Evolutionary conservation across 1,140 invertebrate genomes (phyloP), one percentile per base, ranked within the genome.

Genomic region (Rhyacophila brunnea): DNA sequence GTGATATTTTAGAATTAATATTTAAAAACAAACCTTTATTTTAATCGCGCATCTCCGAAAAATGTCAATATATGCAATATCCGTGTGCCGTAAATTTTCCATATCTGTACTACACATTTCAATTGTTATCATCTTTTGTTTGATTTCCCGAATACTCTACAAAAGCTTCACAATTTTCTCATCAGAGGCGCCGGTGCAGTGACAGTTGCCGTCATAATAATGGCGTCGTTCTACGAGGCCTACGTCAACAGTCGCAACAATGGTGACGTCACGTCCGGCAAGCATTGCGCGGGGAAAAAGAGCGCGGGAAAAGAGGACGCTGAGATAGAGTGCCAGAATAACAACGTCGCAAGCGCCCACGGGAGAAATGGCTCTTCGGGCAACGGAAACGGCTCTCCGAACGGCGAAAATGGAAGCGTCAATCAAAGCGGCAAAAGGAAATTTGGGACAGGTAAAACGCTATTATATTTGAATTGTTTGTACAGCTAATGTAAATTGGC

Each of bases 141-240:
- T n/a, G n/a, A 28, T 28, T 28, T 3, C 3, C 23, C 9, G 9
- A 28, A 28, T 28, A 28, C 9, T 5, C 23, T 28, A 28, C 23
- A 28, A 28, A 28, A 28, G 4, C 23, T 28, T 28, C 4, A 3
- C 23, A 28, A 15, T 19, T 45, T 50, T 19, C 40, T 43, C 78
- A 76, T 34, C 74, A 85, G 82, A 14, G 68, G 74, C 1, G 72
- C 81, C 1, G 70, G 72, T 9, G 62, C 74, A 4, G 43, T 74
- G 0, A 75, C 83, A 11, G 5, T 76, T 1, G n/a, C 81, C 3
- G 68, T 85, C 68, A 85, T 85, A 80, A 20, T 84, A 6, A 68
- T 77, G n/a, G 81, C 83, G 4, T 80, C 81, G 0, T 42, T 78
- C 0, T 85, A 83, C 70, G 83, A 85, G 50, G 69, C 72, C 66